phyloP scores from a whole-genome alignment of 2,797 vertebrate species.

The Babyrousa celebensis region DNA sequence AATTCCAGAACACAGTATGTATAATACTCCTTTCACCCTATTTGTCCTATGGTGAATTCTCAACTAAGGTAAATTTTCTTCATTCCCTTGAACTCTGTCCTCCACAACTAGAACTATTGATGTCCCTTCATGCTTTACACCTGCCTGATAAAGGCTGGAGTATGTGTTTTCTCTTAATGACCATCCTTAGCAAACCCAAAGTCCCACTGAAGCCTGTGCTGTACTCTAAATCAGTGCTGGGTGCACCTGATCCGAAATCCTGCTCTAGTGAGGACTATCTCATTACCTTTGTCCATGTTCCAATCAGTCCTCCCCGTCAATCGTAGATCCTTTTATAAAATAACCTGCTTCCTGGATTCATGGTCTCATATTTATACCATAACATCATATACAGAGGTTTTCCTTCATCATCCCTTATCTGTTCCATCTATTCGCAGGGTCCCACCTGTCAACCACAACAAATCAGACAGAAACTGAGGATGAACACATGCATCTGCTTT shows the following conservation, averaged over 20 bases:
- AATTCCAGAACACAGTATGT: not conserved
- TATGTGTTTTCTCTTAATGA: not conserved
- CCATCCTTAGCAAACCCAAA: not conserved
- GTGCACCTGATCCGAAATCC: not conserved
- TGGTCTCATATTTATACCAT: not conserved
- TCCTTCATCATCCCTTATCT: not conserved
- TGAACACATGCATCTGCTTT: not conserved
- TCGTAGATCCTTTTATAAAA: not conserved
- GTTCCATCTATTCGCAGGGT: not conserved
- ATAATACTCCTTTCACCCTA: rapidly evolving
- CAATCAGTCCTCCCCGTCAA: not conserved
- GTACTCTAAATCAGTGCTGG: not conserved
- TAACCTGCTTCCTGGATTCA: not conserved
- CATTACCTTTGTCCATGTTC: not conserved
- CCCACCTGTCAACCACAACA: not conserved
- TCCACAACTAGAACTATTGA: not conserved
- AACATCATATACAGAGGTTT: not conserved
- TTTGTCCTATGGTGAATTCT: not conserved
- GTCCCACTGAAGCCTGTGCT: not conserved
- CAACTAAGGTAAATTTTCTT: not conserved
- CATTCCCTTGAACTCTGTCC: not conserved
- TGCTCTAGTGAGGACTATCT: not conserved
- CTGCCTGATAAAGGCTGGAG: not conserved
- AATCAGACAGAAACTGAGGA: not conserved
- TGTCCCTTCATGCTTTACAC: not conserved